These are phyloP conservation scores for Ophonus ardosiacus DNA, from an alignment of 2,888 invertebrate species.

Conservation along the genomic window DNA sequence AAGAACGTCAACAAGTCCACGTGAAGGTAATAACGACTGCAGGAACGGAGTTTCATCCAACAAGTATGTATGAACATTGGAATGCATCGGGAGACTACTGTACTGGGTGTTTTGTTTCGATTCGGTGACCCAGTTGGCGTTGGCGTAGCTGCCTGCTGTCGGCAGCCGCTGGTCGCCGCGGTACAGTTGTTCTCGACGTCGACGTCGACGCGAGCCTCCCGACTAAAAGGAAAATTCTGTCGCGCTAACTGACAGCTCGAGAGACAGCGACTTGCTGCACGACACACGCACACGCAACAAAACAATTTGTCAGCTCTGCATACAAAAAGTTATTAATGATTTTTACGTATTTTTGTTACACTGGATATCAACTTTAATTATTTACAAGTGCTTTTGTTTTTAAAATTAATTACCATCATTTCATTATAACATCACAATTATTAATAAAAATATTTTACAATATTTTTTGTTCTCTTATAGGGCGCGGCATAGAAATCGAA, in stretches of 20 bases:
- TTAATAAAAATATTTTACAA: not conserved
- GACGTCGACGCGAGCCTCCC: not conserved
- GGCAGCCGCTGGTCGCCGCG: too few species aligned
- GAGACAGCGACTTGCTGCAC: constrained; percentile 48
- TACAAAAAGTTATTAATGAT: constrained; percentile 48
- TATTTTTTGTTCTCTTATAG: not conserved
- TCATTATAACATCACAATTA: not conserved
- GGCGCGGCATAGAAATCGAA: too few species aligned
- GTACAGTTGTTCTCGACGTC: constrained; percentile 8
- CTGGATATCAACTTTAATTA: constrained; percentile 7
- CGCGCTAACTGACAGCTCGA: constrained; percentile 55
- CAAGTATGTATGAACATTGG: constrained; percentile 2
- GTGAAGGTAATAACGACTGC: constrained; percentile 27
- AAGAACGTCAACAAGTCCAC: constrained; percentile 37
- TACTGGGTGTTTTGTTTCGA: not conserved
- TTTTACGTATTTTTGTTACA: constrained; percentile 25
- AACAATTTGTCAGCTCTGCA: constrained; percentile 48
- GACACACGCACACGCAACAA: constrained; percentile 50
- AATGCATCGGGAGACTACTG: not conserved
- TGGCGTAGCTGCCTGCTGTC: not conserved
- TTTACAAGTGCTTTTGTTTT: constrained; percentile 25
- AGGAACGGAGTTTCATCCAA: not conserved
- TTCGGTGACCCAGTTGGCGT: constrained; percentile 46
- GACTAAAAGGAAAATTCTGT: constrained; percentile 60
- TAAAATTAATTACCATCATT: constrained; percentile 4